These are phyloP conservation scores for Cephus nigrinus DNA, from an alignment of 2,888 invertebrate genomes.

Conservation along the genomic window DNA sequence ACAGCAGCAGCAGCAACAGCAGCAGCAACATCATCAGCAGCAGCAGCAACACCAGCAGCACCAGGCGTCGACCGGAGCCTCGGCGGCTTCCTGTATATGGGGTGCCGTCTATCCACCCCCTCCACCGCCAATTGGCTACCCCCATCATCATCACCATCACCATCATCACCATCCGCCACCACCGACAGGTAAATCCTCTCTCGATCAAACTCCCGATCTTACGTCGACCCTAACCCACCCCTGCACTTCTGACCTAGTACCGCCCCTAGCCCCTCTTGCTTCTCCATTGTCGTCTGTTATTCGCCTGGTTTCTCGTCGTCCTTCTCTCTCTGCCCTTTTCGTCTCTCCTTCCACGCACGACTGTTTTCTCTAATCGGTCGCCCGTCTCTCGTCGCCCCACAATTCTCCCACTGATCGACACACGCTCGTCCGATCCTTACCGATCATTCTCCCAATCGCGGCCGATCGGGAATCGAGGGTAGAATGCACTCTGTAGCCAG, in stretches of 20 bases:
- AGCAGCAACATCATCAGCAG: conserved; percentile 35
- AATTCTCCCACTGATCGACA: background rate
- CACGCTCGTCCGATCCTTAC: background rate
- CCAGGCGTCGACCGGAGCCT: conserved; percentile 30
- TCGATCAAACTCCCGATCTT: background rate
- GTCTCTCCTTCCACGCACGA: background rate
- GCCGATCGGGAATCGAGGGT: background rate
- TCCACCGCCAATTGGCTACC: conserved; percentile 51
- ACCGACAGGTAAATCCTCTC: conserved; percentile 47
- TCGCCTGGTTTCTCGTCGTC: background rate
- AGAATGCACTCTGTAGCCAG: background rate
- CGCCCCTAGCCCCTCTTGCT: background rate
- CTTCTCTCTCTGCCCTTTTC: background rate
- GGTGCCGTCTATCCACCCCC: conserved; percentile 58
- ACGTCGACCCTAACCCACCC: background rate
- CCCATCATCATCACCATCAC: conserved; percentile 55
- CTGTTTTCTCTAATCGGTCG: background rate
- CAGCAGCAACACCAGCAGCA: conserved; percentile 51
- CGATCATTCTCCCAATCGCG: background rate
- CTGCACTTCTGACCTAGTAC: background rate
- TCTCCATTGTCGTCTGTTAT: background rate
- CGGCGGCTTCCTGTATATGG: conserved; percentile 43
- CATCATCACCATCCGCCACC: conserved; percentile 50
- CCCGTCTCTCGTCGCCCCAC: background rate
- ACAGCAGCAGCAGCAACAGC: conserved; percentile 74